Base-by-base conservation (phyloP, 2,113 vertebrate species). In the Terrapene triunguis region DNA sequence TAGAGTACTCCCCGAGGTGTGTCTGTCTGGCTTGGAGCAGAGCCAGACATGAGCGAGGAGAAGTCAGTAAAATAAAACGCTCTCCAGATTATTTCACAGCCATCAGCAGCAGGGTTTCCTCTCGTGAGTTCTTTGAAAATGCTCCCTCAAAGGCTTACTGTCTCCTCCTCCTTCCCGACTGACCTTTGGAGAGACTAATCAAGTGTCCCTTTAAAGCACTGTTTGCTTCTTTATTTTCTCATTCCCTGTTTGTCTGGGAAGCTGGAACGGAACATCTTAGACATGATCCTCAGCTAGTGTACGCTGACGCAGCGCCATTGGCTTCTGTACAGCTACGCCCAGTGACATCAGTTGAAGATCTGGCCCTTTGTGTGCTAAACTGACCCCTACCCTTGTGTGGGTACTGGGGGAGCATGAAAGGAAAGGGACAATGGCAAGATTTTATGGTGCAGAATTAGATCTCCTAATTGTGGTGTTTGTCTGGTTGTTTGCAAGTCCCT, bases 31-130 rank as follows among this genome's bases (percentile, higher is more conserved):
- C 47, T 1, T 76, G 96, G 96, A 96, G 91, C 74, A 2, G 81
- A 81, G 96, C 94, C 92, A 93, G 53, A n/a, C 65, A 29, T 69
- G 27, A 89, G 53, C 94, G 35, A 95, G 87, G 94, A 86, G 94
- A 3, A 86, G 74, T 24, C 5, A 92, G 6, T 85, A 93, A 94
- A 29, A 90, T 83, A 29, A 87, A 90, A 92, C 96, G 88, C 90
- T 91, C 95, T 89, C 87, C 2, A 84, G 55, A 6, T 72, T 87
- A 5, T 14, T 76, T 93, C 44, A 1, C 25, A 3, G 90, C 88
- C 85, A 0, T 38, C 6, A 6, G 82, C 88, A 65, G 95, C 82
- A 3, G 1, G 0, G 13, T 92, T 44, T 62, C 4, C 89, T 78
- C 74, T 81, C n/a, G 2, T 5, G 0, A 32, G n/a, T 81, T 82